A percentile compares a stretch with the other conserved stretches of the same genome.
Evolutionary conservation across 1,140 invertebrate species (phyloP).

Genomic region (Magallana gigas): DNA sequence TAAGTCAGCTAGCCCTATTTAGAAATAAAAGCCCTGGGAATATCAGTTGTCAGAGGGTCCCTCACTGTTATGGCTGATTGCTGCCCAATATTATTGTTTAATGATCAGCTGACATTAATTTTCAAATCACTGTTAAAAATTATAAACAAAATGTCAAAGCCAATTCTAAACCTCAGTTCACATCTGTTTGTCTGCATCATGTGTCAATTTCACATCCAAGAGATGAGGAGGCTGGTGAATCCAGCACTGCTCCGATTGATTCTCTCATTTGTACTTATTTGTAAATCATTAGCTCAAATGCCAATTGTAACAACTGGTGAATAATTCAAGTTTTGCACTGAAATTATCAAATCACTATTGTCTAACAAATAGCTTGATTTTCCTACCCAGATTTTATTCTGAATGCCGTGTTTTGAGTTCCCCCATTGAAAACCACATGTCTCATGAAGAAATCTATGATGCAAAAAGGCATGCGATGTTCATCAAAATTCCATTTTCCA

Average conservation of each 20-base stretch:
- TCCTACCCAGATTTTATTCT: neutral
- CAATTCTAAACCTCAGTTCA: neutral
- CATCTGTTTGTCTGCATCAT: conserved; percentile 18
- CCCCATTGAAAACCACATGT: neutral
- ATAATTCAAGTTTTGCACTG: neutral
- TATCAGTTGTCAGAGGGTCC: neutral
- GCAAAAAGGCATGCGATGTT: conserved; percentile 11
- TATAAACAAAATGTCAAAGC: conserved; percentile 29
- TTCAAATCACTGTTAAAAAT: conserved; percentile 33
- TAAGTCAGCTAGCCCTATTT: neutral
- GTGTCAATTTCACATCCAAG: conserved; percentile 17
- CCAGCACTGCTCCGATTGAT: conserved; percentile 17
- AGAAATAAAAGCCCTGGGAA: neutral
- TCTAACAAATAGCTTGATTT: conserved; percentile 8
- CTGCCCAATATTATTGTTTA: conserved; percentile 30
- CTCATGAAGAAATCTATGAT: neutral
- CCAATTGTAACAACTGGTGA: conserved; percentile 6
- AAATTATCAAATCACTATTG: conserved; percentile 4
- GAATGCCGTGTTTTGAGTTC: neutral
- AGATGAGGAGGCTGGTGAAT: neutral
- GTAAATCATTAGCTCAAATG: conserved; percentile 30
- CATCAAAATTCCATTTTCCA: conserved; percentile 24
- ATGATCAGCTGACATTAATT: conserved; percentile 29
- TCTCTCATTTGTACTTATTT: conserved; percentile 30
- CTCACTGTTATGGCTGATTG: conserved; percentile 14